phyloP scores from a whole-genome alignment of 2,888 invertebrate species.

The Scotopteryx bipunctaria region DNA sequence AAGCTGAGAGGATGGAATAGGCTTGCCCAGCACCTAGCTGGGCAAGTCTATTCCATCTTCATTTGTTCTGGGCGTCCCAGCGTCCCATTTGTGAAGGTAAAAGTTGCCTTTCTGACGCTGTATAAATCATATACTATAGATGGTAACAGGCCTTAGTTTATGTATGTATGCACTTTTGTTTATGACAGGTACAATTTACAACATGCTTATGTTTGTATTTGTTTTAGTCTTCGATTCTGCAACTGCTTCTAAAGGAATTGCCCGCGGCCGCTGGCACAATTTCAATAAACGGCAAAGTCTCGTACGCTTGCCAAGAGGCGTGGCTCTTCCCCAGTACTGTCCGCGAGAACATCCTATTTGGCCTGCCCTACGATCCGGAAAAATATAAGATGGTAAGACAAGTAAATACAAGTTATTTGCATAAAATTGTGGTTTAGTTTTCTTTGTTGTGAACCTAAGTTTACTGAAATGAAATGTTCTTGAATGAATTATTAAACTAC shows the following conservation, averaged over 20 bases:
- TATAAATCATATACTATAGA: no score
- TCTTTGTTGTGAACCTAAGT: not conserved
- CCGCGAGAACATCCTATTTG: slow-evolving; percentile 94
- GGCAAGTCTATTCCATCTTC: no score
- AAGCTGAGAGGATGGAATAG: no score
- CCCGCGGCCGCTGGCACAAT: slow-evolving; percentile 85
- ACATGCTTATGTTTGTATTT: slow-evolving; percentile 14
- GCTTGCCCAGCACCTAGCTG: no score
- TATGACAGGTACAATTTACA: not conserved
- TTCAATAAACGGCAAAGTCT: slow-evolving; percentile 84
- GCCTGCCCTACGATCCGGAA: slow-evolving; percentile 84
- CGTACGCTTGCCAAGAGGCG: slow-evolving; percentile 93
- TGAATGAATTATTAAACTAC: not conserved
- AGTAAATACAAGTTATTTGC: slow-evolving; percentile 39
- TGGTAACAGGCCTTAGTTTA: no score
- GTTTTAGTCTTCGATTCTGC: slow-evolving; percentile 84
- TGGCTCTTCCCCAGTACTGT: slow-evolving; percentile 92
- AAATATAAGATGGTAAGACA: slow-evolving; percentile 79
- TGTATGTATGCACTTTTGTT: no score
- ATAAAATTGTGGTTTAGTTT: slow-evolving; percentile 9
- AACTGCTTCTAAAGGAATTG: slow-evolving; percentile 89
- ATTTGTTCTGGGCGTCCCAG: no score
- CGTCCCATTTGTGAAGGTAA: no score
- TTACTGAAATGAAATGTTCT: slow-evolving; percentile 7
- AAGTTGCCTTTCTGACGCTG: no score